Percentiles rank a stretch among this genome's conserved stretches.
These are phyloP conservation scores for Platalea minor DNA, from an alignment of 2,797 vertebrate species.

Conservation along the genomic window DNA sequence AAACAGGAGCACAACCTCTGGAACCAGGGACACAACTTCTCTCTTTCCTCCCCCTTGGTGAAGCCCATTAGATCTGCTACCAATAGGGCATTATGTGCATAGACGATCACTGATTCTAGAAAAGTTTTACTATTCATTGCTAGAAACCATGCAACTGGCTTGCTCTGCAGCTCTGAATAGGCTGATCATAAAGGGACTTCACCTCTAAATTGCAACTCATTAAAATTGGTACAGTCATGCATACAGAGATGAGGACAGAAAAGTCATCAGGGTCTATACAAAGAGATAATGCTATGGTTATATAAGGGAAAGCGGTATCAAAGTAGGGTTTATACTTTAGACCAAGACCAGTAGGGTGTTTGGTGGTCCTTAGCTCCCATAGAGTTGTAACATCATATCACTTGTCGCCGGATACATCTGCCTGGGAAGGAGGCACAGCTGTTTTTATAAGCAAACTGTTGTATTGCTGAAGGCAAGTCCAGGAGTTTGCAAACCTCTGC, in stretches of 20 bases:
- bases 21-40: neutral
- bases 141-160: neutral
- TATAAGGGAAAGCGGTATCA: neutral
- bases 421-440: neutral
- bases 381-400: neutral
- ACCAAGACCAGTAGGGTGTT: neutral
- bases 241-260: neutral
- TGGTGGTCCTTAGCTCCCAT: neutral
- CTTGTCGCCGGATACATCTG: neutral
- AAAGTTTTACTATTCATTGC: neutral
- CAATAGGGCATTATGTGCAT: fast-evolving
- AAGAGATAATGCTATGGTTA: neutral
- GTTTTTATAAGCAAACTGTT: neutral
- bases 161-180: neutral
- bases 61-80: neutral
- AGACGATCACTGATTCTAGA: neutral
- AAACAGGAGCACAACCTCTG: neutral
- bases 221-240: neutral
- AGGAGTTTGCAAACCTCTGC: neutral
- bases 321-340: neutral
- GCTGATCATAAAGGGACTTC: neutral
- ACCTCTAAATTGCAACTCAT: neutral
- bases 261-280: neutral
- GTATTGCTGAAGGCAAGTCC: neutral
- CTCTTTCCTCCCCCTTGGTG: neutral